Evolutionary conservation across 2,113 vertebrate genomes (phyloP).

Genomic region (Mastomys natalensis): DNA sequence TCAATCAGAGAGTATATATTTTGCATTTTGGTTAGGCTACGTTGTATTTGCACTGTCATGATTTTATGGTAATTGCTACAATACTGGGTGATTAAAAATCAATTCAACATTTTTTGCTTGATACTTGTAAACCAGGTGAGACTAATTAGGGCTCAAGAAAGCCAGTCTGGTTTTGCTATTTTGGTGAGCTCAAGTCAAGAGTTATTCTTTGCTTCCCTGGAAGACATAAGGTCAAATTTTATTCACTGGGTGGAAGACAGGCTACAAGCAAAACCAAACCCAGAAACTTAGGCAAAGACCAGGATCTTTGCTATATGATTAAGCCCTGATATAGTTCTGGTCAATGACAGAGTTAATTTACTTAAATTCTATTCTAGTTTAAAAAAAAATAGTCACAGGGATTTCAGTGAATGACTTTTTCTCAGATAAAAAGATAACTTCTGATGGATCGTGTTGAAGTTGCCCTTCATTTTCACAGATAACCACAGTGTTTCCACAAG

Average conservation of each 20-base stretch:
- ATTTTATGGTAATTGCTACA: slow-evolving; percentile 80
- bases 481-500: background rate
- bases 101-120: slow-evolving; percentile 77
- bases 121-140: slow-evolving; percentile 82
- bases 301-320: background rate
- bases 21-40: slow-evolving; percentile 70
- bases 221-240: background rate
- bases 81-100: slow-evolving; percentile 82
- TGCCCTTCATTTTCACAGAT: background rate
- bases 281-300: slow-evolving; percentile 7
- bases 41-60: slow-evolving; percentile 82
- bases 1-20: slow-evolving; percentile 21
- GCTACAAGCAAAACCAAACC: background rate
- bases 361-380: background rate
- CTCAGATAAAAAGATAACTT: slow-evolving; percentile 12
- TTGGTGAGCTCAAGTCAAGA: slow-evolving; percentile 27
- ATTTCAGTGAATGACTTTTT: background rate
- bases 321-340: background rate
- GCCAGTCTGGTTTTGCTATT: background rate
- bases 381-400: background rate
- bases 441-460: background rate
- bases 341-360: background rate
- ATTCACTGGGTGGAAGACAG: background rate
- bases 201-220: slow-evolving; percentile 18
- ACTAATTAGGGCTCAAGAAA: slow-evolving; percentile 81